Base-by-base conservation (phyloP, 2,888 invertebrate genomes). In the Ophioninae sp. region DNA sequence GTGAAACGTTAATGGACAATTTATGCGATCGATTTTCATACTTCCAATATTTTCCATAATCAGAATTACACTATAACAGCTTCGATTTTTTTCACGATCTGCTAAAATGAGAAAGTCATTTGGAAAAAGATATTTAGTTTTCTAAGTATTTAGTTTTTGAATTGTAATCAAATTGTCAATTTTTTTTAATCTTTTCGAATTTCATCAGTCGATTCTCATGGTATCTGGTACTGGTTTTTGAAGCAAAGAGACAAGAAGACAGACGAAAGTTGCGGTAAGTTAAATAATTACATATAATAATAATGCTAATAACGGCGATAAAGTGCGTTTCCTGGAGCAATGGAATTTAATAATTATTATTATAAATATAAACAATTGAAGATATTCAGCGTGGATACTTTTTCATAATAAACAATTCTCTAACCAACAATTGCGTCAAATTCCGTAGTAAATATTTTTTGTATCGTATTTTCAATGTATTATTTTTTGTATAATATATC, bases 171-270 rank as follows among this genome's bases (percentile, higher is more conserved):
- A 50, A 17, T 50, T 13, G 13, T 50, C 13, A 6, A 13, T 50
- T 50, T 6, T 59, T 21, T 7, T 17, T 30, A 44, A 20, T 44
- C 41, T 56, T 69, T 30, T 21, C 69, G 30, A 56, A 59, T 21
- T 17, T 62, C 6, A 30, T 56, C 83, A 93, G 93, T 88, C 79
- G 93, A 93, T 85, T 79, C 79, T 8, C 86, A 89, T 67, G 92
- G 91, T 20, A 86, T 86, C 56, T 90, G 90, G 89, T 88, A 87
- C 59, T 90, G 88, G 88, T 88, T 90, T 68, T 74, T 69, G n/a
- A 85, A 80, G 69, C 62, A 80, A 6, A 86, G 88, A 17, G 21
- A 65, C 17, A 77, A 83, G 0, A 21, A 85, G 74, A 74, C 72
- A 37, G 78, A 84, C 23, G 79, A 69, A 7, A 85, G 74, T 85